phyloP scores from a whole-genome alignment of 2,797 vertebrate species.

The Lagodon rhomboides region DNA sequence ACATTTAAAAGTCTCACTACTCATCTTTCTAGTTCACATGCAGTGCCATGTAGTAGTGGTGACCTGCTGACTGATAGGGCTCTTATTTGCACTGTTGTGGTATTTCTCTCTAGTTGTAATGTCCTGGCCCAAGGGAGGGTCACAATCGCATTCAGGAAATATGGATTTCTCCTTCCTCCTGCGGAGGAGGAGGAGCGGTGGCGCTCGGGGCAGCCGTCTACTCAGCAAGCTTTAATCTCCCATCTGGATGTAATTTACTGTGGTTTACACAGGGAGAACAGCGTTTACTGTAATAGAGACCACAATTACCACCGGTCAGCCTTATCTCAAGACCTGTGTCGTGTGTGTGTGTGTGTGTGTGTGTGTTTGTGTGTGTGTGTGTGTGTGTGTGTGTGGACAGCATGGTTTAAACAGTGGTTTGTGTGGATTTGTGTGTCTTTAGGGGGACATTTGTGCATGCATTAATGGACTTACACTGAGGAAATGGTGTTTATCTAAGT shows the following conservation, averaged over 20 bases:
- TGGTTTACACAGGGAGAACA: slow-evolving; percentile 87
- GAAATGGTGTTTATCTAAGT: slow-evolving; percentile 79
- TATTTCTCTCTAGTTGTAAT: slow-evolving; percentile 83
- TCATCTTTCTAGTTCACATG: slow-evolving; percentile 27
- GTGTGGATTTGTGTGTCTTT: slow-evolving; percentile 54
- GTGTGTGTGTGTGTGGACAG: slow-evolving; percentile 54
- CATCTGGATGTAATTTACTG: slow-evolving; percentile 90
- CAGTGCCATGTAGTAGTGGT: slow-evolving; percentile 23
- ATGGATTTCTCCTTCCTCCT: slow-evolving; percentile 88
- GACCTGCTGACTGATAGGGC: slow-evolving; percentile 62
- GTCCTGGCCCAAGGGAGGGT: slow-evolving; percentile 79
- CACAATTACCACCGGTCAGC: slow-evolving; percentile 86
- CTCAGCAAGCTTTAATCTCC: slow-evolving; percentile 87
- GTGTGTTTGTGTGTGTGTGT: slow-evolving; percentile 62
- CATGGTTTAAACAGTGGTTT: slow-evolving; percentile 45
- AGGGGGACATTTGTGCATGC: slow-evolving; percentile 71
- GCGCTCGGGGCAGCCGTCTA: slow-evolving; percentile 83
- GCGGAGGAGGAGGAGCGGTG: slow-evolving; percentile 68
- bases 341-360: slow-evolving; percentile 60
- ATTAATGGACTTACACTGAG: slow-evolving; percentile 76
- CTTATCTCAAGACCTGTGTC: slow-evolving; percentile 83
- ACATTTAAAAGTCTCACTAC: not conserved
- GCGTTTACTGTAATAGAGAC: slow-evolving; percentile 89
- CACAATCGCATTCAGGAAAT: slow-evolving; percentile 88
- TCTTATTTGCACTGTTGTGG: slow-evolving; percentile 67